Base-by-base conservation (phyloP, 2,113 vertebrate genomes). In the Podarcis muralis region DNA sequence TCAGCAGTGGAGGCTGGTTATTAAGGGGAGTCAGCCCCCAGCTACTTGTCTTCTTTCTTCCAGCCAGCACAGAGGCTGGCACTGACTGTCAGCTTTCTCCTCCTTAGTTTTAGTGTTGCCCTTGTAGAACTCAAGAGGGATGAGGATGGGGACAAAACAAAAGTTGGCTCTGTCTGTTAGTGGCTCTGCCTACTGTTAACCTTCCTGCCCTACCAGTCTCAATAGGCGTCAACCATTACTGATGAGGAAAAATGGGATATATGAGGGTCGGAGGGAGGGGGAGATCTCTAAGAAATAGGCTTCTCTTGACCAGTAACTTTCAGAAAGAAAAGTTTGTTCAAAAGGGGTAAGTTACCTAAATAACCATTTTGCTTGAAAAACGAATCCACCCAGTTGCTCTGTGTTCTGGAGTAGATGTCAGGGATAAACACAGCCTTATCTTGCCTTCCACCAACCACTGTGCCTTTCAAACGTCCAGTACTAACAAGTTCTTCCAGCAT, bases 321-420 rank as follows among this genome's bases (percentile, higher is more conserved):
- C 68, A 83, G 77, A 68, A 79, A 88, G 57, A 18, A 6, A 68
- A 48, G n/a, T 83, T 91, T 79, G 85, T 80, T 80, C n/a, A 65
- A 0, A n/a, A 91, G 65, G 78, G 91, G 92, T 81, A 68, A 90
- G 88, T 97, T 97, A 99, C 99, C 99, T 92, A 99, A 96, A 94
- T 99, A 99, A 93, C 98, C 97, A 86, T 99, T 99, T 93, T 99
- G 99, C 89, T 98, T 98, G 87, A 99, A 98, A 96, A 99, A 99
- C 7, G 98, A 98, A 94, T 99, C 98, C 75, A 99, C 98, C 99
- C 99, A 99, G 89, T 97, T 90, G 90, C 97, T 99, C 94, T 99
- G 99, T 0, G 99, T 98, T 96, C 90, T 98, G 94, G 98, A 95
- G 88, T 99, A 99, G 92, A 99, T 99, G 84, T 99, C 98, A 65